Percentiles rank a stretch among this genome's conserved stretches.
These are phyloP conservation scores for Adrianichthys oophorus DNA, from an alignment of 2,797 vertebrate species.

Conservation along the genomic window DNA sequence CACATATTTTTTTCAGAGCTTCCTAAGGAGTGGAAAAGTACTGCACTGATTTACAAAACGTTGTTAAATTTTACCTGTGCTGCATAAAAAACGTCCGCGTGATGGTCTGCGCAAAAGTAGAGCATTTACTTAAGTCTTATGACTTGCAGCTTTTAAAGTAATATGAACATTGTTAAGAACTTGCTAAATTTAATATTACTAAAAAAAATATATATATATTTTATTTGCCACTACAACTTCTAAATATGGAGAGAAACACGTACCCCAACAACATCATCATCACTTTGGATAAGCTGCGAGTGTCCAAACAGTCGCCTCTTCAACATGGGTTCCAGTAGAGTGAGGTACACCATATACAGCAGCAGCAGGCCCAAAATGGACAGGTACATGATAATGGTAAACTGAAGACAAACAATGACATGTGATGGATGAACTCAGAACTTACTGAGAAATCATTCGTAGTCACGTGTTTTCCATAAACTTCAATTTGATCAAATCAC, in stretches of 20 bases:
- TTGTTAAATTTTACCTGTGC: constrained; percentile 22
- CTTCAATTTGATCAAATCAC: no score
- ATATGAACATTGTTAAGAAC: not conserved
- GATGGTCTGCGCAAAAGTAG: not conserved
- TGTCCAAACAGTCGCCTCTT: constrained; percentile 96
- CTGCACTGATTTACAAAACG: not conserved
- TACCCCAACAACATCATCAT: constrained; percentile 94
- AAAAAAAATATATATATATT: not conserved
- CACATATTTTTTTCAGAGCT: no score
- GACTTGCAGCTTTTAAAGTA: not conserved
- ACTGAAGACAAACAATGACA: constrained; percentile 66
- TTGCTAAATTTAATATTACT: not conserved
- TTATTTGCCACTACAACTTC: not conserved
- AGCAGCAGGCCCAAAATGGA: constrained; percentile 95
- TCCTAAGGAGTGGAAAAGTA: constrained; percentile 1
- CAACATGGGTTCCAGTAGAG: constrained; percentile 92
- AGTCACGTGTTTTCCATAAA: no score
- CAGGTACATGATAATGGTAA: constrained; percentile 95
- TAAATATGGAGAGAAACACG: constrained; percentile 50
- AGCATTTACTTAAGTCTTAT: not conserved
- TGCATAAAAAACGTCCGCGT: not conserved
- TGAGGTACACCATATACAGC: constrained; percentile 97
- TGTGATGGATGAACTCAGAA: no score
- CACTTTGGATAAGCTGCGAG: constrained; percentile 94
- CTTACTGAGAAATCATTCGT: no score